phyloP scores from a whole-genome alignment of 2,797 vertebrate genomes.

The Argentina silus region DNA sequence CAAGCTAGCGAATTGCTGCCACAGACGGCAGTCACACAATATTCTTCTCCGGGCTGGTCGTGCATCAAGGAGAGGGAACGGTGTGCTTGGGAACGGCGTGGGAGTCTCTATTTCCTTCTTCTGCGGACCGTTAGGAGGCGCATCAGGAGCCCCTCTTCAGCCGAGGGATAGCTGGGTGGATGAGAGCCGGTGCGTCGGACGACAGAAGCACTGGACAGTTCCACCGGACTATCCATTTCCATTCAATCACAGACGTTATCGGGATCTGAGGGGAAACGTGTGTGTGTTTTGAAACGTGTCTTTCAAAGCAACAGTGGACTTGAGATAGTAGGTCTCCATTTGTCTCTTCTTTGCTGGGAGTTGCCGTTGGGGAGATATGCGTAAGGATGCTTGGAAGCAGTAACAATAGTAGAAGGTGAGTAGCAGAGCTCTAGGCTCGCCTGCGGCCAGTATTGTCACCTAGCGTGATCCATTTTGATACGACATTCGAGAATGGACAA shows the following conservation, averaged over 20 bases:
- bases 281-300: slow-evolving; percentile 25
- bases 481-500: not conserved
- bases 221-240: slow-evolving; percentile 4
- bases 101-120: slow-evolving; percentile 56
- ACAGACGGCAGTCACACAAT: slow-evolving; percentile 57
- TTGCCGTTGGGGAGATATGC: slow-evolving; percentile 73
- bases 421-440: slow-evolving; percentile 19
- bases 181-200: not conserved
- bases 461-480: not conserved
- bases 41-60: slow-evolving; percentile 21
- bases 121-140: slow-evolving; percentile 19
- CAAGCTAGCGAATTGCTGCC: slow-evolving; percentile 52
- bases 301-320: slow-evolving; percentile 63
- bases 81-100: slow-evolving; percentile 58
- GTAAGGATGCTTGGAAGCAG: slow-evolving; percentile 77
- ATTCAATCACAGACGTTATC: slow-evolving; percentile 5
- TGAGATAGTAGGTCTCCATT: slow-evolving; percentile 65
- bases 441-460: slow-evolving; percentile 17
- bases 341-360: slow-evolving; percentile 69
- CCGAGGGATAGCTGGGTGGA: slow-evolving; percentile 19
- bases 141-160: slow-evolving; percentile 47
- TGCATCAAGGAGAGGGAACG: slow-evolving; percentile 43
- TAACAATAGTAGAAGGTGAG: slow-evolving; percentile 76
- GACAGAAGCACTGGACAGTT: slow-evolving; percentile 24
- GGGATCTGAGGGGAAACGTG: slow-evolving; percentile 43